Evolutionary conservation across 1,140 invertebrate genomes (phyloP).

Genomic region (Drosophila arizonae): DNA sequence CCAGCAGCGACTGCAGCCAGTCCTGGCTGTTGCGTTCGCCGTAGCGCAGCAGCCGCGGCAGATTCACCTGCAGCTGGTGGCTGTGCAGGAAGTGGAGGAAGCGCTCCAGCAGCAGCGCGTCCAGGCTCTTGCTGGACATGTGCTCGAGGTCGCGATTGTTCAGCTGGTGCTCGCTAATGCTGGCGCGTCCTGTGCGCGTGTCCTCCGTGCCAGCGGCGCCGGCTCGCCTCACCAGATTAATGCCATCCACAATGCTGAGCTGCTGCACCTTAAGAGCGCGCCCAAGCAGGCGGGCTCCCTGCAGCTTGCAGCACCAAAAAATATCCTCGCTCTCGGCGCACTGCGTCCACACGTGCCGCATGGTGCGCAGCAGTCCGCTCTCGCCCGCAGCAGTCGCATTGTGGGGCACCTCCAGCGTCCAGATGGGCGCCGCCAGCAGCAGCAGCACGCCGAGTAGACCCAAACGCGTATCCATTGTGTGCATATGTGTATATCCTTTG

Average conservation of each 20-base stretch:
- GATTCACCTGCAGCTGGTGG: slow-evolving; percentile 85
- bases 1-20: slow-evolving; percentile 69
- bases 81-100: slow-evolving; percentile 85
- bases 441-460: slow-evolving; percentile 61
- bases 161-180: slow-evolving; percentile 83
- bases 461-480: slow-evolving; percentile 66
- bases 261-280: slow-evolving; percentile 86
- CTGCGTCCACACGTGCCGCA: slow-evolving; percentile 85
- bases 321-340: slow-evolving; percentile 86
- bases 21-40: slow-evolving; percentile 68
- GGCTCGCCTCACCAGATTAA: slow-evolving; percentile 83
- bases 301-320: slow-evolving; percentile 87
- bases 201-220: slow-evolving; percentile 57
- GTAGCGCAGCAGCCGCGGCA: slow-evolving; percentile 82
- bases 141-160: slow-evolving; percentile 84
- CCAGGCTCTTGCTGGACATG: slow-evolving; percentile 83
- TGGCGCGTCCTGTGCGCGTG: slow-evolving; percentile 81
- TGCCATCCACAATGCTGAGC: slow-evolving; percentile 86
- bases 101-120: slow-evolving; percentile 85
- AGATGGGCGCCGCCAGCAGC: slow-evolving; percentile 43
- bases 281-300: slow-evolving; percentile 86
- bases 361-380: slow-evolving; percentile 61
- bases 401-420: slow-evolving; percentile 36
- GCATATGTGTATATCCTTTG: slow-evolving; percentile 20
- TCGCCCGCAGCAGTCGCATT: slow-evolving; percentile 29